Evolutionary conservation across 2,888 invertebrate genomes (phyloP).

Genomic region (Callinectes sapidus): DNA sequence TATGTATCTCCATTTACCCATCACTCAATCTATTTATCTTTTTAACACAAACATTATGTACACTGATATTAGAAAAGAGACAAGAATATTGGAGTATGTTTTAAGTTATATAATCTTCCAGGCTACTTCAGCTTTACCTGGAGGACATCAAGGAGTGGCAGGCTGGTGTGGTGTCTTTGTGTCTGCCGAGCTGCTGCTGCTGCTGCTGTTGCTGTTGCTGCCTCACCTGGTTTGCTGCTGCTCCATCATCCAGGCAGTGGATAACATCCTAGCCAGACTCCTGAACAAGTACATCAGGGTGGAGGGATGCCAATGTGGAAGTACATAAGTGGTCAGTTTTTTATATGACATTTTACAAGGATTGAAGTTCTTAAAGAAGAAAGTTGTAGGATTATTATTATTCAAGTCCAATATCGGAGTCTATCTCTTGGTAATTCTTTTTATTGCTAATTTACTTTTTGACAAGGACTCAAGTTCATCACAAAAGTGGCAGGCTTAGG

Average conservation of each 20-base stretch:
- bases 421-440: no score
- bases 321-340: neutral
- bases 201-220: no score
- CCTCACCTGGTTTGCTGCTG: conserved; percentile 41
- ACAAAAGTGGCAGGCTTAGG: no score
- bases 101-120: conserved; percentile 40
- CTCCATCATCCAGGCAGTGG: conserved; percentile 6
- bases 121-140: neutral
- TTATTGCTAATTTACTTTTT: no score
- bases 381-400: neutral
- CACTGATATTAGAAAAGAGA: neutral
- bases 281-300: conserved; percentile 45
- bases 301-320: conserved; percentile 54
- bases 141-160: conserved; percentile 40
- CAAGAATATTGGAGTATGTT: neutral
- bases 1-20: no score
- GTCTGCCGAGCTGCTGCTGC: neutral
- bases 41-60: neutral
- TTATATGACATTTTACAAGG: neutral
- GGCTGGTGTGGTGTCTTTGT: no score
- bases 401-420: no score
- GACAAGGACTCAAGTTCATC: no score
- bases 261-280: conserved; percentile 2
- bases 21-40: no score
- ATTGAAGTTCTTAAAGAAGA: neutral